Conservation (phyloP, 2,888 invertebrate genomes). For the Alloscopus bannaensis region DNA sequence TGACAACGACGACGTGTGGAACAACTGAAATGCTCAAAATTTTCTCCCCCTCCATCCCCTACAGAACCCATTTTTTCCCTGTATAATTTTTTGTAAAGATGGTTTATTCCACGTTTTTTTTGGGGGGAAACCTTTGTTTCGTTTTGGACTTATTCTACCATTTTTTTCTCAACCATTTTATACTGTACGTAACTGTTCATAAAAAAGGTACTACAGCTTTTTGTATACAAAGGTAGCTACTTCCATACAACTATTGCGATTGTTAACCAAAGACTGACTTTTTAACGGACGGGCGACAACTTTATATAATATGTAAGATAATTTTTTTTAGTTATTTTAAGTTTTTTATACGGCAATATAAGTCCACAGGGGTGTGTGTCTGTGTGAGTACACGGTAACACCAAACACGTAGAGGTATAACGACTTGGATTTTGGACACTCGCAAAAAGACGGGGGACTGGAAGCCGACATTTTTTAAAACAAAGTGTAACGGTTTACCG, state of each 20-base stretch:
- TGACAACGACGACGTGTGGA: constrained; percentile 65
- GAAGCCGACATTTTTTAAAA: too few species aligned
- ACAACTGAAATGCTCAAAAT: constrained; percentile 63
- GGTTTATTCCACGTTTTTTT: constrained; percentile 36
- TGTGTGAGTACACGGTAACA: too few species aligned
- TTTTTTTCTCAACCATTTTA: constrained; percentile 22
- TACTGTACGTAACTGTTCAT: constrained; percentile 10
- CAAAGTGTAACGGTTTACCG: too few species aligned
- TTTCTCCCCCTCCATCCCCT: constrained; percentile 15
- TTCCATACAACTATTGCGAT: constrained; percentile 71
- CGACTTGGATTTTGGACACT: too few species aligned
- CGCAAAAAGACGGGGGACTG: too few species aligned
- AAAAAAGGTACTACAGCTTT: constrained; percentile 43
- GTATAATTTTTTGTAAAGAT: constrained; percentile 46
- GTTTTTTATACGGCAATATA: constrained; percentile 30
- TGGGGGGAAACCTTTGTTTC: constrained; percentile 40
- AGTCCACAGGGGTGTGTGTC: constrained; percentile 66
- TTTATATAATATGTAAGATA: constrained; percentile 57
- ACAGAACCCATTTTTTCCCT: constrained; percentile 13
- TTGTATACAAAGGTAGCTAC: constrained; percentile 70
- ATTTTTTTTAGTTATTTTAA: constrained; percentile 52
- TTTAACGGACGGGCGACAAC: constrained; percentile 71
- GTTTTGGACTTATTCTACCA: constrained; percentile 41
- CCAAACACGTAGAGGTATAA: too few species aligned
- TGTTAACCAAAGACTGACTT: constrained; percentile 74